phyloP scores from a whole-genome alignment of 2,797 vertebrate species.

The Tragelaphus eurycerus region DNA sequence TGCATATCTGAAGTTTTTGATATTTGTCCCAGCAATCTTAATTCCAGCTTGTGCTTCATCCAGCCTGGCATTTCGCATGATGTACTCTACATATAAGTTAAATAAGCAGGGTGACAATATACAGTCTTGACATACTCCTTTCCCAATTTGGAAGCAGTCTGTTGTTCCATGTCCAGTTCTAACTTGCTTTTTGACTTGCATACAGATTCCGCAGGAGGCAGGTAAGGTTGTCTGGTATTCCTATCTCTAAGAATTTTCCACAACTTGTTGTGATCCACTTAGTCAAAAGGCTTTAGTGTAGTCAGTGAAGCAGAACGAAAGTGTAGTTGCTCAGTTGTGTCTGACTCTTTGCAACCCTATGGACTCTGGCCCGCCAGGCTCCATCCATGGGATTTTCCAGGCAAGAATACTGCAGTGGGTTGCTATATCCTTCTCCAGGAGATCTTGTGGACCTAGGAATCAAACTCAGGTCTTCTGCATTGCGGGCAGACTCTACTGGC shows the following conservation, averaged over 20 bases:
- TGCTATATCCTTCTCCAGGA: neutral
- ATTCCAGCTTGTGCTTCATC: neutral
- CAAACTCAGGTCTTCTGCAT: neutral
- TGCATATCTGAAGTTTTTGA: neutral
- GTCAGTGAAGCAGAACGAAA: neutral
- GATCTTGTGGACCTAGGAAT: neutral
- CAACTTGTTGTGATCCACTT: neutral
- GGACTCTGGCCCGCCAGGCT: accelerated
- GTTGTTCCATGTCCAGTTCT: neutral
- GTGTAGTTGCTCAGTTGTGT: neutral
- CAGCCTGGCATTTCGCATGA: neutral
- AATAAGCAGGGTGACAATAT: neutral
- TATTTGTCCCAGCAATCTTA: neutral
- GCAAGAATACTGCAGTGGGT: neutral
- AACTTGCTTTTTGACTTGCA: neutral
- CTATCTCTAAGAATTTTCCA: neutral
- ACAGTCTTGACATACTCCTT: neutral
- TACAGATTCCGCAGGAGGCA: neutral
- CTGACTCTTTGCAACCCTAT: neutral
- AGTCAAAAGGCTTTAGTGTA: neutral
- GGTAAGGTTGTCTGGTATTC: neutral
- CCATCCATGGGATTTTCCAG: neutral
- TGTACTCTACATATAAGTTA: neutral
- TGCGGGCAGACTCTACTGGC: neutral
- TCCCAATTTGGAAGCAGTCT: neutral